Conservation (phyloP, 2,888 invertebrate genomes). For the Mesochorus sp. region DNA sequence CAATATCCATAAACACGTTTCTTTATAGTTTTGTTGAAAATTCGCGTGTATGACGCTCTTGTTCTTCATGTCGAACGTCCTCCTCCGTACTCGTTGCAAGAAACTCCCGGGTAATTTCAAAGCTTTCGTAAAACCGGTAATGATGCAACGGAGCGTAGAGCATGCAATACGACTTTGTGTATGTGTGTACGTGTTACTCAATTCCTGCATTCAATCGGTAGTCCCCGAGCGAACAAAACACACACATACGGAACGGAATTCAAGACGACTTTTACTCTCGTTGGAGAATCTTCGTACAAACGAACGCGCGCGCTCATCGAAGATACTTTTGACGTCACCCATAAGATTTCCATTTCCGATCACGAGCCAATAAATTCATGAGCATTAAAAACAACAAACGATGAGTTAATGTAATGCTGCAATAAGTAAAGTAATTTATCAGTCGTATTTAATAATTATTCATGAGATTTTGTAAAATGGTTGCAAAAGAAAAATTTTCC, state of each 20-base stretch:
- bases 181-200: conserved; percentile 31
- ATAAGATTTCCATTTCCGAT: conserved; percentile 43
- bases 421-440: background rate
- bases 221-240: conserved; percentile 4
- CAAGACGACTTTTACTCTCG: conserved; percentile 58
- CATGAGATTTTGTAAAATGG: too few species aligned
- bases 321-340: conserved; percentile 34
- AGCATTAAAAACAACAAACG: background rate
- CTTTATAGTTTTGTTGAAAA: background rate
- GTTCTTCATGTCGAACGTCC: background rate
- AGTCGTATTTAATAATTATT: too few species aligned
- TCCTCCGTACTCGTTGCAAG: conserved; percentile 2
- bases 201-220: conserved; percentile 40
- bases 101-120: conserved; percentile 34
- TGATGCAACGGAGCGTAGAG: conserved; percentile 38
- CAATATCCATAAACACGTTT: background rate
- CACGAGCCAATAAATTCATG: background rate
- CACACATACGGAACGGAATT: conserved; percentile 19
- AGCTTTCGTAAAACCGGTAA: conserved; percentile 59
- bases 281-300: conserved; percentile 23
- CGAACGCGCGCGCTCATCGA: background rate
- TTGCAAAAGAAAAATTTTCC: too few species aligned
- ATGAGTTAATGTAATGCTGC: background rate
- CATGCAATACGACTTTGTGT: background rate
- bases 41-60: background rate